These are phyloP conservation scores for Heliconius melpomene DNA, from an alignment of 1,140 invertebrate species.

Conservation along the genomic window DNA sequence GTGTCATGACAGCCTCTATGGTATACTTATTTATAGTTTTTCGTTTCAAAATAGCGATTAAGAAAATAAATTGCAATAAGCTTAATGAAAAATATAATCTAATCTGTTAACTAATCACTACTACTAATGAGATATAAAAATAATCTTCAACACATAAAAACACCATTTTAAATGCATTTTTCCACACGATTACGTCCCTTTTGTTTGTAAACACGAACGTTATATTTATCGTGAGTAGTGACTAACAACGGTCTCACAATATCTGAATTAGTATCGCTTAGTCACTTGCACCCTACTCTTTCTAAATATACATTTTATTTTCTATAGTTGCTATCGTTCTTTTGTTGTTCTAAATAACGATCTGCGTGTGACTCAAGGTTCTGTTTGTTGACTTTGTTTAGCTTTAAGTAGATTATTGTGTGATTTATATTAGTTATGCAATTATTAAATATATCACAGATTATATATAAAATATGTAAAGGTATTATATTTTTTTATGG, in stretches of 20 bases:
- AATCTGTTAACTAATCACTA: not conserved
- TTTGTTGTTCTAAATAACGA: constrained; percentile 23
- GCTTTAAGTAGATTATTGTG: not conserved
- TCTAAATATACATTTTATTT: constrained; percentile 32
- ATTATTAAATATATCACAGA: too few relatives aligned
- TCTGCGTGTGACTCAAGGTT: constrained; percentile 26
- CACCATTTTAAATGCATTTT: not conserved
- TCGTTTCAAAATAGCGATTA: not conserved
- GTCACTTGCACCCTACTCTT: constrained; percentile 37
- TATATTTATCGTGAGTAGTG: constrained; percentile 53
- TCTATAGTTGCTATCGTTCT: constrained; percentile 10
- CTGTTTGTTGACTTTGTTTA: constrained; percentile 23
- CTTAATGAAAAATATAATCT: not conserved
- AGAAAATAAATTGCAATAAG: not conserved
- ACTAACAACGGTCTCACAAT: constrained; percentile 47
- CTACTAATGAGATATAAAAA: not conserved
- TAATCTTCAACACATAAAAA: not conserved
- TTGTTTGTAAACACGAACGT: constrained; percentile 61
- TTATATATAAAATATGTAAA: too few relatives aligned
- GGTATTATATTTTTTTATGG: too few relatives aligned
- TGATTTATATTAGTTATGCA: too few relatives aligned
- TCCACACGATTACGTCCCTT: constrained; percentile 24
- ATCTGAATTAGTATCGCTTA: constrained; percentile 51
- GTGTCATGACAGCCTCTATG: too few relatives aligned
- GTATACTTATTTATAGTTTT: not conserved